phyloP scores from a whole-genome alignment of 2,888 invertebrate species.

The Amphipyra tragopoginis region DNA sequence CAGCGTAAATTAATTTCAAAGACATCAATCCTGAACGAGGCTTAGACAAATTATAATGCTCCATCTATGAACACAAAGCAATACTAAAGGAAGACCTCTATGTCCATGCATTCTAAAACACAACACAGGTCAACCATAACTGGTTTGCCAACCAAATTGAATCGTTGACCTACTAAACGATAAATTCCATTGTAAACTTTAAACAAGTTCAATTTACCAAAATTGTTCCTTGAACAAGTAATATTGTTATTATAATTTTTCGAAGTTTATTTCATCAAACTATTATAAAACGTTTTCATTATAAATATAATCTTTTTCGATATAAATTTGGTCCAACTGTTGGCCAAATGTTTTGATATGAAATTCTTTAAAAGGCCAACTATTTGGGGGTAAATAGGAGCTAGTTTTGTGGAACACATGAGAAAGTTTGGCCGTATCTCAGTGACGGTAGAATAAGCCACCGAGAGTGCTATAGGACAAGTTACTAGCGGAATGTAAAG shows the following conservation, averaged over 20 bases:
- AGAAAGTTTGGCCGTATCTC: constrained; percentile 73
- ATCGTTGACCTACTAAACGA: not conserved
- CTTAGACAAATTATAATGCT: constrained; percentile 32
- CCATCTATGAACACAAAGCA: constrained; percentile 22
- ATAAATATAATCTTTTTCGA: too few relatives aligned
- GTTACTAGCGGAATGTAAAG: constrained; percentile 27
- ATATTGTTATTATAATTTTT: not conserved
- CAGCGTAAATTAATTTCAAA: constrained; percentile 25
- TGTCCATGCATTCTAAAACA: not conserved
- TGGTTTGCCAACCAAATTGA: not conserved
- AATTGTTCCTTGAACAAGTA: constrained; percentile 19
- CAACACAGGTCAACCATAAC: constrained; percentile 23
- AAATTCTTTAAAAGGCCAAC: constrained; percentile 47
- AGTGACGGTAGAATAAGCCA: constrained; percentile 63
- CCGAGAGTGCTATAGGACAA: constrained; percentile 46
- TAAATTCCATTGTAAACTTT: constrained; percentile 31
- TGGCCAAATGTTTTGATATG: constrained; percentile 26
- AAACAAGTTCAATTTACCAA: constrained; percentile 25
- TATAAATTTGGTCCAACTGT: not conserved
- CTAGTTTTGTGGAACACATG: constrained; percentile 57
- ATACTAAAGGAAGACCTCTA: constrained; percentile 4
- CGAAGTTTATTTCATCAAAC: constrained; percentile 14
- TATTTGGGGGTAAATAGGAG: constrained; percentile 62
- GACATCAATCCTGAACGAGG: constrained; percentile 31
- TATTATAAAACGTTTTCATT: not conserved